Base-by-base conservation (phyloP, 2,888 invertebrate genomes). In the Cryptus viduatorius region DNA sequence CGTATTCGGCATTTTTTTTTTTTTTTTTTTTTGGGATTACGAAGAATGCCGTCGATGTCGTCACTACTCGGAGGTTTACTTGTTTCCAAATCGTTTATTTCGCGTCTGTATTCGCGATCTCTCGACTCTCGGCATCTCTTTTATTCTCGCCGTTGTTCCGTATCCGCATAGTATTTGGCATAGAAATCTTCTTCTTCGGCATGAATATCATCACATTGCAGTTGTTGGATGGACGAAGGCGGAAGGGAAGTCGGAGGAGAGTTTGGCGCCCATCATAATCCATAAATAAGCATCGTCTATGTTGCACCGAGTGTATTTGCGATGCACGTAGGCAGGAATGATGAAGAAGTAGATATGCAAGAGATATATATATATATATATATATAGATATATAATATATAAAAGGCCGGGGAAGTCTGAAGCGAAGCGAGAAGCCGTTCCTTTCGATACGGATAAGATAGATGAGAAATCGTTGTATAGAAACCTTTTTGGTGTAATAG, bases 231-330 rank as follows among this genome's bases (percentile, higher is more conserved):
- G 37, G 37, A 5, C 46, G 61, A 50, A 42, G 69, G 65, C 59
- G 44, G 16, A 42, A 59, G 29, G 59, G 44, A 31, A 69, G 56
- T 24, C 44, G 64, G 56, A 67, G 64, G 14, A 79, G 50, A 81
- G 86, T 59, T 83, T 85, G 82, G 86, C 79, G 81, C 69, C 78
- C 80, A 88, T 88, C 89, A 89, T 90, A 90, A 90, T 92, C 92
- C 90, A 89, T 90, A 92, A 92, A 92, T 92, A 92, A 92, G 89
- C 85, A 82, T 79, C 86, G 82, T 86, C 87, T 86, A 86, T 80
- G 84, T 84, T 83, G 61, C 79, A 68, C 16, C 16, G 79, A 42
- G 65, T 84, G 86, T 87, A 82, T 85, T 77, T 72, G 79, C 78
- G 82, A 86, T 79, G 79, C 79, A 83, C 76, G 80, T 85, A 86